Evolutionary conservation across 2,113 vertebrate species (phyloP).

Genomic region (Bos indicus): DNA sequence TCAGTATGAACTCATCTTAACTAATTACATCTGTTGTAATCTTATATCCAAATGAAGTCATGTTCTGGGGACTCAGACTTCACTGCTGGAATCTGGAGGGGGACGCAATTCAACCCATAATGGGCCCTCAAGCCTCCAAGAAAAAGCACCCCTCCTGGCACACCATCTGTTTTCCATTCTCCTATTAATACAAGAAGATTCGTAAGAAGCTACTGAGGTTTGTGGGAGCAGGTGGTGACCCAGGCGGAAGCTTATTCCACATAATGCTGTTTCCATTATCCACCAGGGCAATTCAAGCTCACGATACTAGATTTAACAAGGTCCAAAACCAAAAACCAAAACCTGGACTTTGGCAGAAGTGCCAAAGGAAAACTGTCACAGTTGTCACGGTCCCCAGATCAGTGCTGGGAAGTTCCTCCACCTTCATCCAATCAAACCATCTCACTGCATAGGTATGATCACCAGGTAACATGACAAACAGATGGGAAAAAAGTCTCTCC

Average conservation of each 20-base stretch:
- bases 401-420: not conserved
- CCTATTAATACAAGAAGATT: constrained; percentile 40
- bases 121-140: constrained; percentile 6
- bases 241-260: constrained; percentile 15
- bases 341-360: not conserved
- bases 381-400: not conserved
- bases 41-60: constrained; percentile 7
- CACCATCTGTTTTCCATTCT: constrained; percentile 15
- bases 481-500: not conserved
- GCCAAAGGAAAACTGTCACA: not conserved
- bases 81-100: not conserved
- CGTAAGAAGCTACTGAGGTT: constrained; percentile 25
- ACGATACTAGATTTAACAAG: not conserved
- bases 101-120: not conserved
- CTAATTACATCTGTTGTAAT: not conserved
- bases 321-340: not conserved
- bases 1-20: not conserved
- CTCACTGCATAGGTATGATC: rapidly evolving
- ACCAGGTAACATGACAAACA: not conserved
- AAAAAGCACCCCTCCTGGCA: not conserved
- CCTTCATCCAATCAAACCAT: rapidly evolving
- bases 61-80: not conserved
- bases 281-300: not conserved
- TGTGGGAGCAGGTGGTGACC: constrained; percentile 51
- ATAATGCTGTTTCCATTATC: not conserved